A percentile compares a stretch with the other conserved stretches of the same genome.
These are phyloP conservation scores for Spodoptera exigua DNA, from an alignment of 2,888 invertebrate genomes.

Conservation along the genomic window DNA sequence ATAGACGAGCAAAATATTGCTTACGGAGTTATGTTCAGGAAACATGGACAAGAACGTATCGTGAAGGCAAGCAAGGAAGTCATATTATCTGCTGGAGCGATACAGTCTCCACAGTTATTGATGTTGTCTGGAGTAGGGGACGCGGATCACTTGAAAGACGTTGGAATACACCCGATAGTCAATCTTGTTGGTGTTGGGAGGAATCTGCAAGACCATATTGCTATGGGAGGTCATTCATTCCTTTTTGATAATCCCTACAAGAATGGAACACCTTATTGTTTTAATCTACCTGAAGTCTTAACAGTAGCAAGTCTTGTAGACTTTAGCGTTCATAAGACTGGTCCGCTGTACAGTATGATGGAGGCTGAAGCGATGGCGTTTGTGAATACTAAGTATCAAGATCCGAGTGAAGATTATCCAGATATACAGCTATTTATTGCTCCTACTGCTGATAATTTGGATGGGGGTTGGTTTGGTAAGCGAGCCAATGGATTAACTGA, in stretches of 20 bases:
- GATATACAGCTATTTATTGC: constrained; percentile 94
- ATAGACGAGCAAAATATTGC: constrained; percentile 91
- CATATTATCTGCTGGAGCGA: constrained; percentile 95
- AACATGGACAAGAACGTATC: constrained; percentile 85
- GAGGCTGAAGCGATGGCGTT: constrained; percentile 95
- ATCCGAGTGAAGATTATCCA: constrained; percentile 92
- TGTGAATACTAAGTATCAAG: constrained; percentile 92
- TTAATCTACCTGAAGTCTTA: constrained; percentile 91
- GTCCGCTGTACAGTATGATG: constrained; percentile 93
- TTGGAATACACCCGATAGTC: constrained; percentile 90
- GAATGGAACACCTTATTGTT: constrained; percentile 90
- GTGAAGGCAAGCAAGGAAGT: constrained; percentile 93
- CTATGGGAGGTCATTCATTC: constrained; percentile 93
- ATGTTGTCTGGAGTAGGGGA: constrained; percentile 96
- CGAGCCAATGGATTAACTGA: constrained; percentile 91
- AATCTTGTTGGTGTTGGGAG: constrained; percentile 93
- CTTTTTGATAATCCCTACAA: constrained; percentile 91
- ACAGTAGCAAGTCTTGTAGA: constrained; percentile 90
- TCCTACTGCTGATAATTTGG: constrained; percentile 93
- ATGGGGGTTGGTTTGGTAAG: constrained; percentile 93
- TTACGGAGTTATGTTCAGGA: constrained; percentile 91
- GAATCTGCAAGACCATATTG: constrained; percentile 95
- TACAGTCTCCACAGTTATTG: constrained; percentile 95
- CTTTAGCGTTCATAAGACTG: constrained; percentile 90
- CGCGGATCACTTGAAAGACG: constrained; percentile 88